A percentile compares a stretch with the other conserved stretches of the same genome.
Conservation (phyloP, 1,140 invertebrate species). For the Leptestheria dahalacensis region DNA sequence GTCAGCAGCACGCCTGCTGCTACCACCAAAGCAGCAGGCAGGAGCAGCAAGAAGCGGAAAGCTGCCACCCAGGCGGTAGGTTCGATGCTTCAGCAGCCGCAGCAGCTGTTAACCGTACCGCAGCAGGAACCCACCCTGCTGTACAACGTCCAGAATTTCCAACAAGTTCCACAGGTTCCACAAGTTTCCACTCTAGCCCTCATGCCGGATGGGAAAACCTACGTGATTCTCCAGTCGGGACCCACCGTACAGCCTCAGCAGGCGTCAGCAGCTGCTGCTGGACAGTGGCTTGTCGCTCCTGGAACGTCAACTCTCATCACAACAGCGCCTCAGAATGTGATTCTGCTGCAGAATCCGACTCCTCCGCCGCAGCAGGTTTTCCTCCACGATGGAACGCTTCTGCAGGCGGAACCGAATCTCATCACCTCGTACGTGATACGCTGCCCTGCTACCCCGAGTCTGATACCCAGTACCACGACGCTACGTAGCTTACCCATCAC, state of each 20-base stretch:
- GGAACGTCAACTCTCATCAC: too few species aligned
- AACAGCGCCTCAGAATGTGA: constrained; percentile 39
- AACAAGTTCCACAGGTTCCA: constrained; percentile 23
- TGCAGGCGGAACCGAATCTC: too few species aligned
- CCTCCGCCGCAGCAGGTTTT: too few species aligned
- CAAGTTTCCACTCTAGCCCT: constrained; percentile 47
- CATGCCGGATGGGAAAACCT: constrained; percentile 35
- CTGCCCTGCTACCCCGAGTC: constrained; percentile 32
- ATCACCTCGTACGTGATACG: too few species aligned
- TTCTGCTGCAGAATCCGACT: too few species aligned
- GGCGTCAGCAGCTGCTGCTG: background rate
- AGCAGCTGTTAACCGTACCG: background rate
- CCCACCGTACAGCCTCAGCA: constrained; percentile 12
- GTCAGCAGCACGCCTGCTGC: background rate
- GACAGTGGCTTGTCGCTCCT: too few species aligned
- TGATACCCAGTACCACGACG: constrained; percentile 53
- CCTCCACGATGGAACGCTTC: too few species aligned
- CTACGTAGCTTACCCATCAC: constrained; percentile 38
- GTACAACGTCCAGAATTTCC: constrained; percentile 12
- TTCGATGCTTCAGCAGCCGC: constrained; percentile 43
- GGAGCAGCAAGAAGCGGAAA: constrained; percentile 24
- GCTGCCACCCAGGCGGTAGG: constrained; percentile 48
- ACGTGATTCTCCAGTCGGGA: constrained; percentile 15
- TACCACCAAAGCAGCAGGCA: background rate
- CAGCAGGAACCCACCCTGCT: background rate